phyloP scores from a whole-genome alignment of 37 sponge, comb jelly and placozoan genomes.

The Eunapius fragilis region DNA sequence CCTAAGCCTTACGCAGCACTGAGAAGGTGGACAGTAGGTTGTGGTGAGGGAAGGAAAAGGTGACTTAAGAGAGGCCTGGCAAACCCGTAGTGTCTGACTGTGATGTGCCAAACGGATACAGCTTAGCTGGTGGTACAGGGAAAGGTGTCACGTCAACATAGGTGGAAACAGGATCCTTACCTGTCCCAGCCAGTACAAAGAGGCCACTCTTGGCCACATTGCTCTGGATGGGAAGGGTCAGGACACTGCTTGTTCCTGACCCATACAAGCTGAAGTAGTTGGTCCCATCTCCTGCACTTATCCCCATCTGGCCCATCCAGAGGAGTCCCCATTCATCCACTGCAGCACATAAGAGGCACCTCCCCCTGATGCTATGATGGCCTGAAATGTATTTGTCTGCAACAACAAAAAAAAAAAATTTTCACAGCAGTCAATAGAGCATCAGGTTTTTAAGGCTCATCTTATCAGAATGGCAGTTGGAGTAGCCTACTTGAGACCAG shows the following conservation, averaged over 20 bases:
- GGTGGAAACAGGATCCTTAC: background rate
- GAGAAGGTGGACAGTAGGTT: background rate
- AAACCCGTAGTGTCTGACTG: background rate
- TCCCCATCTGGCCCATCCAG: constrained; percentile 9
- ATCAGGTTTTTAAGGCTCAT: background rate
- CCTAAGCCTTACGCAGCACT: background rate
- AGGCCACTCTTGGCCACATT: constrained; percentile 15
- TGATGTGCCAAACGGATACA: background rate
- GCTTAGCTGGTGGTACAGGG: background rate
- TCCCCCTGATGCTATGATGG: constrained; percentile 12
- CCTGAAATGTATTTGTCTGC: constrained; percentile 16
- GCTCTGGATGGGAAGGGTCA: background rate
- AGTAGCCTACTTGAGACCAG: constrained; percentile 18
- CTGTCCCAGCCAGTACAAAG: background rate
- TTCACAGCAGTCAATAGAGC: background rate
- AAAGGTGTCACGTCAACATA: background rate
- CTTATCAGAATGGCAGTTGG: background rate
- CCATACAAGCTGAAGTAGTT: constrained; percentile 2
- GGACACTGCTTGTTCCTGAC: constrained; percentile 4
- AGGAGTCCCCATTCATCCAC: constrained; percentile 29
- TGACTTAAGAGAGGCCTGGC: background rate
- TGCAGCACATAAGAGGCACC: constrained; percentile 17
- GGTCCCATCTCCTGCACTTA: constrained; percentile 33
- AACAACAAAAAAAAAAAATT: background rate
- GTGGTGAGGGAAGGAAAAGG: background rate